phyloP scores from a whole-genome alignment of 2,113 vertebrate genomes.

The Fukomys damarensis region DNA sequence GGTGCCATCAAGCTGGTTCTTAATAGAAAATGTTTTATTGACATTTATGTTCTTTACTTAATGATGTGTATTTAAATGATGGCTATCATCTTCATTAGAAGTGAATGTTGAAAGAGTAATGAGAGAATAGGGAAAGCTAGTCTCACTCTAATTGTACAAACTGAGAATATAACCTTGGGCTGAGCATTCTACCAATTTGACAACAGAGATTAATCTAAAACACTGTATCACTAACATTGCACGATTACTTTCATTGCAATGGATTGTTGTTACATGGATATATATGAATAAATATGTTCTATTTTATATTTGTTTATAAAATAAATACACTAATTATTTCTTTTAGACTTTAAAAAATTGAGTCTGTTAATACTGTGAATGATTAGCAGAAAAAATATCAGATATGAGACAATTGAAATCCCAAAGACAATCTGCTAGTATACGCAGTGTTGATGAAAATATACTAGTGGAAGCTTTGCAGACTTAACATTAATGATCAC shows the following conservation, averaged over 20 bases:
- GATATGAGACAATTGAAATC: background rate
- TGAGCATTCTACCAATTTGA: background rate
- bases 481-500: background rate
- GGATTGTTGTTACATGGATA: background rate
- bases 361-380: background rate
- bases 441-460: background rate
- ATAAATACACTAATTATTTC: background rate
- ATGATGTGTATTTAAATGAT: constrained; percentile 79
- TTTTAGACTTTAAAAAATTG: background rate
- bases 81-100: constrained; percentile 69
- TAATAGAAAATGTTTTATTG: constrained; percentile 80
- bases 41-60: constrained; percentile 79
- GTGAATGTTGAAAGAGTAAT: constrained; percentile 40
- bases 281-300: background rate
- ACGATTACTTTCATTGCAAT: background rate
- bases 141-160: constrained; percentile 41
- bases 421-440: background rate
- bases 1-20: constrained; percentile 67
- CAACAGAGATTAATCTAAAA: background rate
- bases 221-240: background rate
- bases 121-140: background rate
- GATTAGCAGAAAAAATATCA: background rate
- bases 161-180: constrained; percentile 19
- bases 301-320: background rate
- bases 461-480: background rate